phyloP scores from a whole-genome alignment of 2,113 vertebrate genomes.

The Macrotis lagotis region DNA sequence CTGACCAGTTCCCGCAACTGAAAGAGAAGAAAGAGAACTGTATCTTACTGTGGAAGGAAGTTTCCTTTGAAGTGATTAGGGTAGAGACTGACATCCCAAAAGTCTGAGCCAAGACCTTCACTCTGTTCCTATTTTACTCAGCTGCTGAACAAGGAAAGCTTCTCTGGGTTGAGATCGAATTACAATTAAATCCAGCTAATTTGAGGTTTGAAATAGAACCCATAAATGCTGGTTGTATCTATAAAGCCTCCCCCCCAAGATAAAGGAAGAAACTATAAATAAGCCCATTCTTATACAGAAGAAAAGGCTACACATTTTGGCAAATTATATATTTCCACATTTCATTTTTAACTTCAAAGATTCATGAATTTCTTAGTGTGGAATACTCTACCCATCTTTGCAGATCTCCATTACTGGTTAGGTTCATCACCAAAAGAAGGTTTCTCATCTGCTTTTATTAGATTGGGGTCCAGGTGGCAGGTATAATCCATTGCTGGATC shows the following conservation, averaged over 20 bases:
- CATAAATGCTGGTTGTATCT: neutral
- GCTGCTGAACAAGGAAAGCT: neutral
- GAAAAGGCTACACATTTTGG: neutral
- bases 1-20: slow-evolving; percentile 91
- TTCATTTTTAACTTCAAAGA: neutral
- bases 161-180: neutral
- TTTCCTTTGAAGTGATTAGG: neutral
- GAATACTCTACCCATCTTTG: neutral
- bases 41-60: neutral
- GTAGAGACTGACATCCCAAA: neutral
- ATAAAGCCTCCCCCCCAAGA: neutral
- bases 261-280: neutral
- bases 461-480: neutral
- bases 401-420: neutral
- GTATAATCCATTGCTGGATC: neutral
- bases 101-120: neutral
- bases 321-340: neutral
- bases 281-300: neutral
- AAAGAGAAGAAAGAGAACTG: slow-evolving; percentile 10
- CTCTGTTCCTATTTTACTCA: neutral
- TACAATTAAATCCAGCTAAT: neutral
- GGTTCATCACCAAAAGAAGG: neutral
- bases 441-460: neutral
- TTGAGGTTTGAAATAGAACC: neutral
- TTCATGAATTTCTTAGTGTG: neutral